Base-by-base conservation (phyloP, 1,140 invertebrate genomes). In the Nebria ingens region DNA sequence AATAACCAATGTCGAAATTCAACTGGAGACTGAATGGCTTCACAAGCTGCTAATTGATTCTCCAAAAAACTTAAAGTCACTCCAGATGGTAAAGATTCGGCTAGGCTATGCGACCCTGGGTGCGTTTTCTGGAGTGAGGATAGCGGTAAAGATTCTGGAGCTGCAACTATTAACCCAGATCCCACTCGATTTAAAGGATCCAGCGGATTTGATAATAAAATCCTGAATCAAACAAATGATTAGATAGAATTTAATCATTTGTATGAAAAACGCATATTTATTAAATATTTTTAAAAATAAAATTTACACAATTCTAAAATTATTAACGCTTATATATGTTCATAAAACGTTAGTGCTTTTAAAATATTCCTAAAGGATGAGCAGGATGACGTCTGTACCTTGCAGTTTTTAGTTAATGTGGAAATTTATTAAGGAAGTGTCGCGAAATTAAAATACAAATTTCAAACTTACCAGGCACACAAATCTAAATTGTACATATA, bases 1-100 rank as follows among this genome's bases (percentile, higher is more conserved):
- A 85, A 71, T 38, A 91, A 65, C 89, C 89, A 92, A 70, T 89
- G 85, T 53, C 80, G 73, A 64, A 89, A 93, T 72, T 93, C 89
- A 19, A 76, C 69, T 0, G 78, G 60, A 11, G 87, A 89, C 1
- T 81, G 73, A 12, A 93, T 71, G 23, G 81, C 78, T 58, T 81
- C 73, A 52, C 86, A 79, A 25, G 83, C 77, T 2, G 83, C 73
- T 52, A 92, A 67, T 65, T 92, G 89, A 60, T 80, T 79, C 67
- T 92, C 89, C 19, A 93, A 74, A 69, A 87, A 89, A 55, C 82
- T 85, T 19, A 88, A 65, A 1, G 81, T 84, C 21, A 76, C 75
- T 25, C 69, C 72, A 9, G 72, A 62, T 60, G 72, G 70, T 63
- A 69, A 55, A 19, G 61, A 62, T 53, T 68, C 66, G 15, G 11